Evolutionary conservation across 2,113 vertebrate species (phyloP), one percentile per base, ranked within the genome.

Genomic region (Desmodus rotundus): DNA sequence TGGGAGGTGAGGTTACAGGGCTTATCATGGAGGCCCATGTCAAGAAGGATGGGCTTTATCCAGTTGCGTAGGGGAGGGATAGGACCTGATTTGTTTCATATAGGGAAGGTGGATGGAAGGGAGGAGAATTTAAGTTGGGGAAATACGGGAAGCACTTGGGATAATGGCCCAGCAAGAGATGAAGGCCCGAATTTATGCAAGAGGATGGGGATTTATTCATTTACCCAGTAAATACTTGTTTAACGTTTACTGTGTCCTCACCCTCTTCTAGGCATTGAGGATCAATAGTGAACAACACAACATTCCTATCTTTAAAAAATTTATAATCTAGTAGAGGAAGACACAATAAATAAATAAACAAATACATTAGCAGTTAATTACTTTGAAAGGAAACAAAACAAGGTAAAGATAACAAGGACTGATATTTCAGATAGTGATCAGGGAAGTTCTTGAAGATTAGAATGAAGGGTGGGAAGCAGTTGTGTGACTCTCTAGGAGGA

Each of bases 321-420:
- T 80, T 88, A 41, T 87, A 74, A 85, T 89, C n/a, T 87, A 91
- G 41, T 73, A 10, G n/a, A 50, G 28, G n/a, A 36, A 93, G 74
- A 70, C 41, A 70, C 8, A 81, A 22, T 54, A 43, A 76, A 86
- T 58, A 92, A 52, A 63, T 73, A 83, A 84, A 56, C 5, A 95
- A 68, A 77, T 31, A 74, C 45, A 87, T 68, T 83, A 82, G 22
- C 36, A 63, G n/a, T 16, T 82, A 76, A 67, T 50, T 87, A 50
- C 50, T 92, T 91, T 36, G 52, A 77, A 89, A 82, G 76, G 61
- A 94, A 93, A 95, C 22, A 76, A 93, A 91, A 50, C 26, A 93
- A 87, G 43, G 56, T 63, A 84, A 92, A 45, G n/a, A 58, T 86
- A 22, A 76, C 9, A 80, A 76, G n/a, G 58, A 54, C 36, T 91